These are phyloP conservation scores for Archivesica marissinica DNA, from an alignment of 1,140 invertebrate species.

Conservation along the genomic window DNA sequence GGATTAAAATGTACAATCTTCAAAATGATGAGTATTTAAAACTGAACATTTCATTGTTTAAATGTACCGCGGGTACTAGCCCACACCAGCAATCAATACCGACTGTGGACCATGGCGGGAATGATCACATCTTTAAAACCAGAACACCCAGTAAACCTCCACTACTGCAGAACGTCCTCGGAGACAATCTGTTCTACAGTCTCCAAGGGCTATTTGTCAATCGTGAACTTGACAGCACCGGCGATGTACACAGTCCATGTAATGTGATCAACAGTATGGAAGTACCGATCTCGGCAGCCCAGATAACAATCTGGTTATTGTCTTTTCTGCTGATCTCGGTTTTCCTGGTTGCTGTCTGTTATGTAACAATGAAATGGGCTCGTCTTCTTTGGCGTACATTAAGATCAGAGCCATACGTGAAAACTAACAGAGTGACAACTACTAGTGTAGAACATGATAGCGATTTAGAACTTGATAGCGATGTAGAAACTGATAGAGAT, in stretches of 20 bases:
- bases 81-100: not conserved
- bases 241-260: slow-evolving; percentile 1
- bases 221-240: not conserved
- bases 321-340: not conserved
- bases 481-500: not conserved
- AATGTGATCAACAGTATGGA: not conserved
- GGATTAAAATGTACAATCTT: not conserved
- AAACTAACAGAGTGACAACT: not conserved
- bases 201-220: slow-evolving; percentile 26
- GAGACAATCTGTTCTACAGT: slow-evolving; percentile 46
- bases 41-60: not conserved
- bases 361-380: not conserved
- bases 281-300: not conserved
- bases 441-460: not conserved
- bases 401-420: not conserved
- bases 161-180: slow-evolving; percentile 46
- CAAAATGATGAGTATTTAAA: slow-evolving; percentile 1
- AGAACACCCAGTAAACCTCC: slow-evolving; percentile 21
- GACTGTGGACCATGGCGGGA: not conserved
- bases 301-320: not conserved
- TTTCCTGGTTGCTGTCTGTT: not conserved
- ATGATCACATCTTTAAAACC: not conserved
- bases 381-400: not conserved
- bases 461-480: too few relatives aligned
- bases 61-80: not conserved